Percentiles rank a stretch among this genome's conserved stretches.
Evolutionary conservation across 1,140 invertebrate genomes (phyloP).

Genomic region (Globodera ellingtonae): DNA sequence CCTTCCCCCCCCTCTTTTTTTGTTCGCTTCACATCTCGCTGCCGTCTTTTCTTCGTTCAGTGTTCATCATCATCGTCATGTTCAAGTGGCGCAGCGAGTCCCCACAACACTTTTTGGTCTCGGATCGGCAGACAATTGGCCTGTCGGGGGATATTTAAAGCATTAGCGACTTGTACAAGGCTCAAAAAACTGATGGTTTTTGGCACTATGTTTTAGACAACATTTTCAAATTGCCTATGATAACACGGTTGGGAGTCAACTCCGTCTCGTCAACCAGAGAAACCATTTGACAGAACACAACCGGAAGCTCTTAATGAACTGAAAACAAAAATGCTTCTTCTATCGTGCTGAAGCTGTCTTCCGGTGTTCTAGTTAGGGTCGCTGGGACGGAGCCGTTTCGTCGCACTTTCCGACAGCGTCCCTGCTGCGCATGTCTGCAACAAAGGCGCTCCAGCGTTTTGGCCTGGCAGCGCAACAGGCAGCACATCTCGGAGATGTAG

Average conservation of each 20-base stretch:
- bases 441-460: constrained; percentile 6
- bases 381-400: too few species aligned
- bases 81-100: background rate
- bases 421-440: background rate
- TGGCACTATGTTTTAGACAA: too few species aligned
- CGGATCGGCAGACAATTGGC: constrained; percentile 9
- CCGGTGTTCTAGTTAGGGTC: too few species aligned
- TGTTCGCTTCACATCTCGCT: background rate
- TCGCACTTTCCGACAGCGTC: background rate
- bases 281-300: too few species aligned
- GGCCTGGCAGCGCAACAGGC: constrained; percentile 5
- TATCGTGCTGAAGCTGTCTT: too few species aligned
- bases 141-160: background rate
- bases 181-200: too few species aligned
- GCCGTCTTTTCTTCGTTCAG: background rate
- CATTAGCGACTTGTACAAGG: background rate
- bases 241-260: too few species aligned
- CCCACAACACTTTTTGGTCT: constrained; percentile 6
- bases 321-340: too few species aligned
- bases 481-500: constrained; percentile 18
- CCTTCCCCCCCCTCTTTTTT: background rate
- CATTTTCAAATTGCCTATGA: too few species aligned
- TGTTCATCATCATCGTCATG: background rate
- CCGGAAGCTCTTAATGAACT: too few species aligned
- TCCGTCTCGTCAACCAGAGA: too few species aligned